Base-by-base conservation (phyloP, 2,888 invertebrate genomes). In the Caenorhabditis sp. region DNA sequence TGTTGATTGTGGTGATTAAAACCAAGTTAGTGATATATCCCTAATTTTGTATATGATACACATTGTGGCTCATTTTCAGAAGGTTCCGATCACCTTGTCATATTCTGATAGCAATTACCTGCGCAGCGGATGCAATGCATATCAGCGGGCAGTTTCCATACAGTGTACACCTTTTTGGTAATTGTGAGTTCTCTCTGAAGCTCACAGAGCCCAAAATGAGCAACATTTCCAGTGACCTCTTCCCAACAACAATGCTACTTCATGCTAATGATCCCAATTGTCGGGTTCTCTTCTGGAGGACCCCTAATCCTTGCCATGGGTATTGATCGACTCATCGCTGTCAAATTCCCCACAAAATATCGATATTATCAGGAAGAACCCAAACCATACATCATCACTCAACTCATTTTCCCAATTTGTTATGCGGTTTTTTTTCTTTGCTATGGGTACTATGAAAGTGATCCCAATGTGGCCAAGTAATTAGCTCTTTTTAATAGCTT, bases 301-400 rank as follows among this genome's bases (percentile, higher is more conserved):
- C 77, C 77, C 0, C 49, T 78, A 21, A 75, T 75, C 36, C 61
- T 78, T 1, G 54, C 72, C 0, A 72, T 75, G 72, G 77, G 77
- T 17, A 72, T 78, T 5, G 77, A 78, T 36, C n/a, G 77, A 49
- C 53, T 78, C 0, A 78, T 78, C n/a, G 77, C 77, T 1, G 70
- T 78, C 21, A 60, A 61, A 27, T 78, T 59, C 38, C 77, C 77
- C 1, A 65, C 75, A 23, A 75, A 63, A 72, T 77, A 77, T 50
- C 74, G 77, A 0, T 66, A 70, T 23, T 74, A 62, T 59, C 77
- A 77, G 59, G 77, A 77, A 38, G 64, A 66, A 12, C 71, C 67
- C 21, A 49, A 53, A 14, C 43, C 27, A 17, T 77, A 77, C 56
- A 57, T 77, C 0, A n/a, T 65, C 4, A 58, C 27, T 0, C 77